phyloP scores from a whole-genome alignment of 2,888 invertebrate genomes.

The Saturnia japonica region DNA sequence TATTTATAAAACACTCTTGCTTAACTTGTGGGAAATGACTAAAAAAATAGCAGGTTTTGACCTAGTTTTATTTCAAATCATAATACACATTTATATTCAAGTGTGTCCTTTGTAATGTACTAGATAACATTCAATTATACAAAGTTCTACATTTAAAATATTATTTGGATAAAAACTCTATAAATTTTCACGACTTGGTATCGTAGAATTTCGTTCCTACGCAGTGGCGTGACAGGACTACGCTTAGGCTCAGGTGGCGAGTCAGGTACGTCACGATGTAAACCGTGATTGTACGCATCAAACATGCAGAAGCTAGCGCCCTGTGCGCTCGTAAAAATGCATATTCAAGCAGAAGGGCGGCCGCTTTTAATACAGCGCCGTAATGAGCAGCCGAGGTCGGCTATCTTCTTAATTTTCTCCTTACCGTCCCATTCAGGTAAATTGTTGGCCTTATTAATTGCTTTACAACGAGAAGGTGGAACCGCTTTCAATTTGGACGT shows the following conservation, averaged over 20 bases:
- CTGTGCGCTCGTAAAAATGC: conserved; percentile 76
- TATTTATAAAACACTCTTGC: no score
- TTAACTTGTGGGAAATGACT: no score
- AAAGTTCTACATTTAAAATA: not conserved
- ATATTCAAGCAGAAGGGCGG: conserved; percentile 74
- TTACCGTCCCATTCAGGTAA: conserved; percentile 68
- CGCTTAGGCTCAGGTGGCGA: conserved; percentile 43
- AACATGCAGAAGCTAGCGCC: conserved; percentile 70
- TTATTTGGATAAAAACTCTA: not conserved
- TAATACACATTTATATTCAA: not conserved
- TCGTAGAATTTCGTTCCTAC: not conserved
- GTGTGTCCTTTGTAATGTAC: not conserved
- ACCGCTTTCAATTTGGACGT: conserved; percentile 45
- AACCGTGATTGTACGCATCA: conserved; percentile 76
- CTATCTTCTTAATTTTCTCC: conserved; percentile 73
- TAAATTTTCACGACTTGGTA: not conserved
- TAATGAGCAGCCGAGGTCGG: conserved; percentile 76
- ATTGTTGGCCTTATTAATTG: conserved; percentile 66
- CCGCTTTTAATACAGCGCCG: conserved; percentile 73
- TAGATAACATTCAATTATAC: not conserved
- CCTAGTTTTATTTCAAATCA: not conserved
- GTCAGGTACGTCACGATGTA: conserved; percentile 22
- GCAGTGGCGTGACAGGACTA: not conserved
- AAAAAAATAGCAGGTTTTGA: not conserved
- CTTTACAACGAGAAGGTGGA: conserved; percentile 54